phyloP scores from a whole-genome alignment of 2,888 invertebrate genomes.

The Thereva unica region DNA sequence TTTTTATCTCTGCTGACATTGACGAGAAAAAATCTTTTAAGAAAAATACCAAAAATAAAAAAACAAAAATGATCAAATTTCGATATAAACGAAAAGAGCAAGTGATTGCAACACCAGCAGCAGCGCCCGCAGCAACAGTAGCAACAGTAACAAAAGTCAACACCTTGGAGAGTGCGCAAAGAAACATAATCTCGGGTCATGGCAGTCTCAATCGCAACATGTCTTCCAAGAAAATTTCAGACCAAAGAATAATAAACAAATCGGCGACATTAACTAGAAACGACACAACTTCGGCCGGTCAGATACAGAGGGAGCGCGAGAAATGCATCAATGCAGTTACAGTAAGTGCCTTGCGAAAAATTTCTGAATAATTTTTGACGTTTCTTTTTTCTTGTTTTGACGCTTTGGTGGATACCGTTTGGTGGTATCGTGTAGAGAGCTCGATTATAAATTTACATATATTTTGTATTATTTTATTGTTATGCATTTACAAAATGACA shows the following conservation, averaged over 20 bases:
- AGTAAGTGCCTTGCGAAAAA: constrained; percentile 49
- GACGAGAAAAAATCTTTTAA: neutral
- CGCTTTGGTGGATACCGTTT: no score
- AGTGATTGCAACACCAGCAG: constrained; percentile 45
- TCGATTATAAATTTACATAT: constrained; percentile 3
- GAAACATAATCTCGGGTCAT: neutral
- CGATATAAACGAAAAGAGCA: constrained; percentile 68
- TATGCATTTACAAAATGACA: neutral
- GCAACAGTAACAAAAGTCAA: neutral
- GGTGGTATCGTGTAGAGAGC: no score
- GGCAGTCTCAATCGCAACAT: constrained; percentile 39
- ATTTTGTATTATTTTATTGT: neutral
- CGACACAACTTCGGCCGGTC: constrained; percentile 10
- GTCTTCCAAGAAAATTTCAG: constrained; percentile 23
- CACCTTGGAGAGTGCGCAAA: no score
- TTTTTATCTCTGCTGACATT: neutral
- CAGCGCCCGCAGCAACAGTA: constrained; percentile 26
- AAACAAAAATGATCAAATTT: constrained; percentile 65
- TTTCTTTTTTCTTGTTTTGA: no score
- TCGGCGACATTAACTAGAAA: constrained; percentile 34
- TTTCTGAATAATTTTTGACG: no score
- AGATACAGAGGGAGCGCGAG: constrained; percentile 40
- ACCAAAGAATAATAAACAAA: constrained; percentile 22
- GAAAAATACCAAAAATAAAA: constrained; percentile 27
- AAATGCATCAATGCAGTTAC: constrained; percentile 57